These are phyloP conservation scores for Camelus dromedarius DNA, from an alignment of 2,113 vertebrate species.

Conservation along the genomic window DNA sequence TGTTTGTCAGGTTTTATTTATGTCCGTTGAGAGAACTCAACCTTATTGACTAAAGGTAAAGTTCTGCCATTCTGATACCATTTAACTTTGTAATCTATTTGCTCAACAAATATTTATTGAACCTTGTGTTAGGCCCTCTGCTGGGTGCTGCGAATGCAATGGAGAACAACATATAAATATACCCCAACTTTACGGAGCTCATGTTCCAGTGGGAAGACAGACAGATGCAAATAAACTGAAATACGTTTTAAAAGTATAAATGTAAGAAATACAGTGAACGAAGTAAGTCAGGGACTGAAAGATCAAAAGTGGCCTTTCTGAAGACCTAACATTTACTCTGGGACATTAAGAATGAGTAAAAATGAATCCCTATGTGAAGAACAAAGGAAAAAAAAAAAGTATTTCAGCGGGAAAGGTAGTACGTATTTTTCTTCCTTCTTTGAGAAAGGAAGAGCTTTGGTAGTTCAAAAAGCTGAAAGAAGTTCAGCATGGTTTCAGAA, in stretches of 20 bases:
- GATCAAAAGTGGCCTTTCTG: background rate
- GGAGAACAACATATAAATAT: background rate
- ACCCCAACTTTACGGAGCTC: background rate
- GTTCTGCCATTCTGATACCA: background rate
- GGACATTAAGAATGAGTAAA: background rate
- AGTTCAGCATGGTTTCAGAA: background rate
- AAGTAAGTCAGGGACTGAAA: background rate
- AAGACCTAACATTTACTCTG: background rate
- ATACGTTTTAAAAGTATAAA: background rate
- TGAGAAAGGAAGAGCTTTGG: background rate
- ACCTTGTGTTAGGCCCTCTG: background rate
- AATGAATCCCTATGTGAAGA: background rate
- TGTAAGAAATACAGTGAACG: background rate
- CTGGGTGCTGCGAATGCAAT: background rate
- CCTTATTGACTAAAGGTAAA: background rate
- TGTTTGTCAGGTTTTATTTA: background rate
- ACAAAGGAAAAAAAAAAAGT: background rate
- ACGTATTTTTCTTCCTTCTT: background rate
- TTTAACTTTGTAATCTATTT: background rate
- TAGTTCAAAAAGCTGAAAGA: background rate
- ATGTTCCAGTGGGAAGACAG: background rate
- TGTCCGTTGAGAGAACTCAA: background rate
- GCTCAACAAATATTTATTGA: background rate
- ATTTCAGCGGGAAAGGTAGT: background rate
- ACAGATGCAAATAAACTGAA: background rate